phyloP scores from a whole-genome alignment of 2,113 vertebrate genomes.

The Glaucidium brasilianum region DNA sequence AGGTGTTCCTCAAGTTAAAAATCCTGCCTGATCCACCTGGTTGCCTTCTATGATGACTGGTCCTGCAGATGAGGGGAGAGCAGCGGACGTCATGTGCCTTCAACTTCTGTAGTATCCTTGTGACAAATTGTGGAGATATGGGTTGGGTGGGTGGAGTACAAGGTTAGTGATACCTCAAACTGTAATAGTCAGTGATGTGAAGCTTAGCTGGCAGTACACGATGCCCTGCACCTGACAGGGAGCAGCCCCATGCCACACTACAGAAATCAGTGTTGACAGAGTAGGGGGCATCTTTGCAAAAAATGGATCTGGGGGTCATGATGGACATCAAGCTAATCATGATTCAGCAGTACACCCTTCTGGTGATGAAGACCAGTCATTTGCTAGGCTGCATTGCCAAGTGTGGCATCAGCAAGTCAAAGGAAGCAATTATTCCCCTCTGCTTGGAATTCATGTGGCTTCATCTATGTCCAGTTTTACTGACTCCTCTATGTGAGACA shows the following conservation, averaged over 20 bases:
- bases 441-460: not conserved
- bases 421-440: not conserved
- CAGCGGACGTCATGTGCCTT: not conserved
- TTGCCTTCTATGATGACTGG: not conserved
- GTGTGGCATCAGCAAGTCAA: not conserved
- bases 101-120: not conserved
- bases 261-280: not conserved
- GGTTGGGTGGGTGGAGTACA: not conserved
- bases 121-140: not conserved
- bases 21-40: not conserved
- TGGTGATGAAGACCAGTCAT: not conserved
- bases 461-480: not conserved
- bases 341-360: not conserved
- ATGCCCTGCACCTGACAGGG: not conserved
- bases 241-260: not conserved
- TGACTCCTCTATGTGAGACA: not conserved
- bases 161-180: not conserved
- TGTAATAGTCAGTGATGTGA: not conserved
- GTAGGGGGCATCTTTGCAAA: not conserved
- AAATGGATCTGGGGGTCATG: not conserved
- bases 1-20: not conserved
- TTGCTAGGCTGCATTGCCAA: not conserved
- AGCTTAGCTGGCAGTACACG: not conserved
- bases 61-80: not conserved
- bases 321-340: too few relatives aligned